Evolutionary conservation across 2,113 vertebrate genomes (phyloP).

Genomic region (Herpailurus yagouaroundi): DNA sequence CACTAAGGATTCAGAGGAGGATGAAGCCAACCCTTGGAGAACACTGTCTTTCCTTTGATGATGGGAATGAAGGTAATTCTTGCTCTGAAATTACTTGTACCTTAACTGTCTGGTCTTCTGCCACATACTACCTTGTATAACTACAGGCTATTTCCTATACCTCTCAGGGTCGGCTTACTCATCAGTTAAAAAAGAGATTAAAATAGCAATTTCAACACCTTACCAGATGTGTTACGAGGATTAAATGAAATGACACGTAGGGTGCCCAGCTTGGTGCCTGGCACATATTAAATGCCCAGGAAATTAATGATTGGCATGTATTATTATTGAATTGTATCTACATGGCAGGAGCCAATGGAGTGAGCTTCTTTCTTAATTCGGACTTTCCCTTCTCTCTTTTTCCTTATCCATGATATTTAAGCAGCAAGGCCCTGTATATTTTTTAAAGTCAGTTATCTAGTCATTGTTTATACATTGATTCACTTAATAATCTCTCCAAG

Average conservation of each 20-base stretch:
- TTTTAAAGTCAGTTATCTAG: not conserved
- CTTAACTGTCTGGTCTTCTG: not conserved
- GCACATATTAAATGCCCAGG: not conserved
- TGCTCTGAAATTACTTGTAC: not conserved
- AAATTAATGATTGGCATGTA: not conserved
- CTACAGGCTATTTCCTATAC: not conserved
- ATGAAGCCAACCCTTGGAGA: not conserved
- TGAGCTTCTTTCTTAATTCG: not conserved
- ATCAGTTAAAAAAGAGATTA: constrained; percentile 31
- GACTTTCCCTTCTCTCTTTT: not conserved
- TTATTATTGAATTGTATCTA: not conserved
- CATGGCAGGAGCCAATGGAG: not conserved
- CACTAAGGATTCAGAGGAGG: not conserved
- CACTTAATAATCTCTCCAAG: not conserved
- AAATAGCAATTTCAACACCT: not conserved
- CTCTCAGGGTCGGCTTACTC: not conserved
- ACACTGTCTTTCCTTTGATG: not conserved
- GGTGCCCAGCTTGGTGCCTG: not conserved
- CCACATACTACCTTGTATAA: not conserved
- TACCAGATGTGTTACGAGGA: not conserved
- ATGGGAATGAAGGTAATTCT: not conserved
- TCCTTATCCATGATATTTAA: not conserved
- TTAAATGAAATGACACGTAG: constrained; percentile 12
- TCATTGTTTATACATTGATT: not conserved
- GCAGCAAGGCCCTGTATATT: not conserved